A percentile compares a stretch with the other conserved stretches of the same genome.
Evolutionary conservation across 2,888 invertebrate species (phyloP).

Genomic region (Lepidochrysops patricia): DNA sequence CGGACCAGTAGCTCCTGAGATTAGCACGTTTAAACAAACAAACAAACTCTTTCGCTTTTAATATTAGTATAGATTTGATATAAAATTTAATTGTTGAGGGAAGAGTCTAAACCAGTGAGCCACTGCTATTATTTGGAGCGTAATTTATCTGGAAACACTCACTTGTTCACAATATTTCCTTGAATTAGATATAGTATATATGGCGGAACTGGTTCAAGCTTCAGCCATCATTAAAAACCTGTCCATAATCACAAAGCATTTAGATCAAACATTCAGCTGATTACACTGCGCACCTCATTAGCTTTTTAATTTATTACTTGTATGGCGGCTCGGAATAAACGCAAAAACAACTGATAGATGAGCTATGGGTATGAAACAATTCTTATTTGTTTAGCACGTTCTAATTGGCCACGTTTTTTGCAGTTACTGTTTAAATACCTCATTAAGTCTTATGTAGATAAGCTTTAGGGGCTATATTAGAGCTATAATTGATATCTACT

Average conservation of each 20-base stretch:
- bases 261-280: slow-evolving; percentile 7
- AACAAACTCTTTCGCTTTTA: no score
- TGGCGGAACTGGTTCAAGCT: not conserved
- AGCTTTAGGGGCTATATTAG: no score
- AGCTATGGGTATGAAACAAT: not conserved
- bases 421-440: not conserved
- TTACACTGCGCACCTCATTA: not conserved
- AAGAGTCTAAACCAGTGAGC: no score
- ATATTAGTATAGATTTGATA: no score
- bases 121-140: not conserved
- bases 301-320: not conserved
- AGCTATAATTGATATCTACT: no score
- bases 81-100: no score
- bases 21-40: no score
- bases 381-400: not conserved
- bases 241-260: slow-evolving; percentile 7
- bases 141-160: not conserved
- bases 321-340: not conserved
- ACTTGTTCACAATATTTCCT: not conserved
- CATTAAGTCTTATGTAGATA: not conserved
- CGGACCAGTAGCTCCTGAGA: no score
- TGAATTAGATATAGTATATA: slow-evolving; percentile 7
- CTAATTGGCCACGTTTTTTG: not conserved
- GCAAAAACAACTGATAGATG: not conserved
- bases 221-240: slow-evolving; percentile 5